phyloP scores from a whole-genome alignment of 2,888 invertebrate species.

The Andrena dorsata region DNA sequence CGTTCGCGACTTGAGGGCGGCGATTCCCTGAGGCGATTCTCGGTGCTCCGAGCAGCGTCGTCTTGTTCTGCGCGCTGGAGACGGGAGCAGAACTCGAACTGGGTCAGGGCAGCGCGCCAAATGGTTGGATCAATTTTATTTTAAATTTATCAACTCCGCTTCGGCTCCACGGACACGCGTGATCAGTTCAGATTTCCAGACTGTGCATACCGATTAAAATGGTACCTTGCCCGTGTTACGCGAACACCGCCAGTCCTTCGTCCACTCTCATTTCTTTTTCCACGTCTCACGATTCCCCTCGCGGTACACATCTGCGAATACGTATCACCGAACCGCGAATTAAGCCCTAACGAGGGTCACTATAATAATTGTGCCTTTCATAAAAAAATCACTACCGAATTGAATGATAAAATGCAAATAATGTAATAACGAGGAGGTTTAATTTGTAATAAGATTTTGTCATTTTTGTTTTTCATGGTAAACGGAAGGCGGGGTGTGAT shows the following conservation, averaged over 20 bases:
- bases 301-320: too few relatives aligned
- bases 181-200: slow-evolving; percentile 61
- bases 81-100: slow-evolving; percentile 78
- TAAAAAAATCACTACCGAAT: too few relatives aligned
- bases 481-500: not conserved
- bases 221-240: slow-evolving; percentile 18
- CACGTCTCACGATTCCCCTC: not conserved
- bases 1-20: slow-evolving; percentile 67
- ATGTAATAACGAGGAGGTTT: not conserved
- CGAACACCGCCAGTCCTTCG: slow-evolving; percentile 6
- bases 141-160: slow-evolving; percentile 78
- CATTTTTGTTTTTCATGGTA: not conserved
- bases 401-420: too few relatives aligned
- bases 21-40: slow-evolving; percentile 77
- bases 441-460: not conserved
- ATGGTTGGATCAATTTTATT: slow-evolving; percentile 81
- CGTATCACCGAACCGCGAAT: not conserved
- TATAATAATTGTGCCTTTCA: too few relatives aligned
- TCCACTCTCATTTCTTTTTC: slow-evolving; percentile 6
- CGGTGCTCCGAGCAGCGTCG: slow-evolving; percentile 53
- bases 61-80: slow-evolving; percentile 74
- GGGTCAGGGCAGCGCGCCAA: slow-evolving; percentile 83
- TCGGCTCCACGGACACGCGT: slow-evolving; percentile 57
- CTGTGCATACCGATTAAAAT: slow-evolving; percentile 48
- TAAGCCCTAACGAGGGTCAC: not conserved